Base-by-base conservation (phyloP, 2,888 invertebrate genomes). In the Drosophila antonietae region DNA sequence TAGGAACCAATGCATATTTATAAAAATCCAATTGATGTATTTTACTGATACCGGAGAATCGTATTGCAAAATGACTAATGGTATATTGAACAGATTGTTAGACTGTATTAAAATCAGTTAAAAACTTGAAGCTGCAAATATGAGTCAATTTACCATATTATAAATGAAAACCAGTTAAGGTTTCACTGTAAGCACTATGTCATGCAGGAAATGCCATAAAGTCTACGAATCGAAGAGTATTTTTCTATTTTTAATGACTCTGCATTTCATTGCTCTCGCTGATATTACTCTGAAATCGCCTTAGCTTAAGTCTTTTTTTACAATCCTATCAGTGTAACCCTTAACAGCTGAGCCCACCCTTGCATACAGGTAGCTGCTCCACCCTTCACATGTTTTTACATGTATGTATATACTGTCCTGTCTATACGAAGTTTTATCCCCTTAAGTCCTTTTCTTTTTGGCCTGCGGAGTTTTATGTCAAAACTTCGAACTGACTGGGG, bases 391-490 rank as follows among this genome's bases (percentile, higher is more conserved):
- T 12, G 18, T 12, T 33, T 10, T 3, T 37, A 35, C 14, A 15
- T 15, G 37, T 20, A 39, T 10, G 0, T 37, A 37, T 20, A 10
- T 35, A 20, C 33, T 14, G 18, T 20, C 35, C 18, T 33, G 20
- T n/a, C 18, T 35, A 35, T 35, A 8, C 39, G 23, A 39, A 65
- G 69, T 66, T 61, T 18, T 39, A 35, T 66, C 37, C 60, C 60
- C 41, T 76, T 18, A 72, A 68, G 60, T 46, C 57, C 60, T 55
- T 60, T 61, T 55, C 67, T 53, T 65, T 69, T 78, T 66, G 53
- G 57, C 73, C 68, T 65, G 68, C 61, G 67, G 87, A 84, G 80
- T 66, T 87, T 83, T 80, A 86, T 80, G 73, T 83, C 78, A 52
- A 46, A 53, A 53, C 62, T 59, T 58, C 23, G 31, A 73, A 62